Conservation (phyloP, 2,797 vertebrate species). For the Dallia pectoralis region DNA sequence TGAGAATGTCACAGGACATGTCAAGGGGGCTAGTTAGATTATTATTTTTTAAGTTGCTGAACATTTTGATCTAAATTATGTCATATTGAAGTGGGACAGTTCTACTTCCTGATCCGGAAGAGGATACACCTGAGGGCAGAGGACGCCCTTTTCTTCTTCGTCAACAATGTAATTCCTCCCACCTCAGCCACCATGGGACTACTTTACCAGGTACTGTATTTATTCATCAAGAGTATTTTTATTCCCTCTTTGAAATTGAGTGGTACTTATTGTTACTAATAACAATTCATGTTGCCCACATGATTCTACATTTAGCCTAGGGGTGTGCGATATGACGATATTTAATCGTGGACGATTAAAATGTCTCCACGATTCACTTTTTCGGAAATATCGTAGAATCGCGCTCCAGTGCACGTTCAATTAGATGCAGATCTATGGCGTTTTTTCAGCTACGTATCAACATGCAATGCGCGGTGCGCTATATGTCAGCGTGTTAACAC, state of each 20-base stretch:
- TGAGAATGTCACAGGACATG: slow-evolving; percentile 31
- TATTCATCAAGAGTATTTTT: background rate
- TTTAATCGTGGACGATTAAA: no score
- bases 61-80: background rate
- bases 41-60: background rate
- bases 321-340: no score
- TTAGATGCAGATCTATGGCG: no score
- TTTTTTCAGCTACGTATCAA: no score
- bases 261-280: background rate
- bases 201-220: slow-evolving; percentile 68
- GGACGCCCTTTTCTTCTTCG: slow-evolving; percentile 77
- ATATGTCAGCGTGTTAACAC: no score
- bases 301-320: background rate
- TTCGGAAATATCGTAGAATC: no score
- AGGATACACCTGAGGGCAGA: slow-evolving; percentile 73
- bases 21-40: no score
- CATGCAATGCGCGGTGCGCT: no score
- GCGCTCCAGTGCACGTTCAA: no score
- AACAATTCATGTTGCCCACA: background rate
- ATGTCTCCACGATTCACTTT: no score
- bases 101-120: slow-evolving; percentile 75
- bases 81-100: background rate
- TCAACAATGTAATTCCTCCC: slow-evolving; percentile 77
- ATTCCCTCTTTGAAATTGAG: background rate
- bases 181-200: slow-evolving; percentile 78